These are phyloP conservation scores for Porites australiensis DNA, from an alignment of 64 coral and sea anemone genomes.

Conservation along the genomic window DNA sequence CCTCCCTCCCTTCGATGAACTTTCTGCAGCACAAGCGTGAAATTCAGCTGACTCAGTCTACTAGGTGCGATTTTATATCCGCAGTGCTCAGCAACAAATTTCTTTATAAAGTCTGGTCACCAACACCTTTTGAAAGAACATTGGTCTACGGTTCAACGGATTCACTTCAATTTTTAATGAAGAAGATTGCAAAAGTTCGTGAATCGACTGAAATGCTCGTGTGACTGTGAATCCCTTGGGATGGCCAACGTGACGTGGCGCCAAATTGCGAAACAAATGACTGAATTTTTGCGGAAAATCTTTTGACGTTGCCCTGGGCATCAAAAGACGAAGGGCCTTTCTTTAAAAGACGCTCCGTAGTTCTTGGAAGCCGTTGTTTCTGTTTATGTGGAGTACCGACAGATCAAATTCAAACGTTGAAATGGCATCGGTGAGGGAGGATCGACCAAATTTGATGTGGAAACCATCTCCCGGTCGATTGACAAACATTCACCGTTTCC, in stretches of 20 bases:
- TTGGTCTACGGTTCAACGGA: background rate
- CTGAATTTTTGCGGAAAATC: conserved; percentile 11
- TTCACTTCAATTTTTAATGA: conserved; percentile 25
- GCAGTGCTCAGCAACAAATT: background rate
- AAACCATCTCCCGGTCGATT: conserved; percentile 47
- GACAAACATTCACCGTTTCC: conserved; percentile 91
- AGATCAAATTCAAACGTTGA: background rate
- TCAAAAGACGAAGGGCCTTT: background rate
- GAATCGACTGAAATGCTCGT: background rate
- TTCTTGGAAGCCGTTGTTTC: background rate
- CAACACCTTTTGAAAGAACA: background rate
- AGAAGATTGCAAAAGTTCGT: background rate
- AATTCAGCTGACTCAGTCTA: background rate
- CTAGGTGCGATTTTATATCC: background rate
- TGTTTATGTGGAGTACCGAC: background rate
- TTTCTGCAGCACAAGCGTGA: background rate
- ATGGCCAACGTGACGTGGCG: conserved; percentile 53
- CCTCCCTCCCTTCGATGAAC: background rate
- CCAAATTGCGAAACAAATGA: conserved; percentile 44
- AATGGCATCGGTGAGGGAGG: conserved; percentile 85
- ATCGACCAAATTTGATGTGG: conserved; percentile 76
- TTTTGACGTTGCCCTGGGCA: background rate
- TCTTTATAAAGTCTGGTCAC: background rate
- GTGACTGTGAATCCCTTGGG: background rate
- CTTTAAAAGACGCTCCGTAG: background rate